Evolutionary conservation across 2,888 invertebrate species (phyloP), one percentile per base, ranked within the genome.

Genomic region (Oscheius sp.): DNA sequence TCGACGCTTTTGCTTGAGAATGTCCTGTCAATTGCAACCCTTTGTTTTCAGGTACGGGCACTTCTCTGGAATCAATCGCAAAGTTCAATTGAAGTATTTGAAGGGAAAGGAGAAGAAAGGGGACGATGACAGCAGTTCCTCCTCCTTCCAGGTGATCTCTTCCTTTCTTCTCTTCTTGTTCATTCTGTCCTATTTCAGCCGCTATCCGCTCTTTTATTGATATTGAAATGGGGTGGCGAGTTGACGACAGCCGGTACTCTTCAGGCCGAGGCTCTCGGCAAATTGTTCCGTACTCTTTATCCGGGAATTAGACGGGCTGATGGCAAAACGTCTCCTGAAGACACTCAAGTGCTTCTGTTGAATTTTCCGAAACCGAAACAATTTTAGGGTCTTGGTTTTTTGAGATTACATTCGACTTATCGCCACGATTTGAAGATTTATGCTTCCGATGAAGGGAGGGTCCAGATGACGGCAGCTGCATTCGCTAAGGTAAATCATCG

Each of bases 401-500:
- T 99, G 27, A 91, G 95, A 78, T 91, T 99, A 0, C 99, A 99
- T 90, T 97, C 97, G 9, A 99, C 99, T 0, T 99, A 96, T 90
- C 93, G 99, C 9, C 79, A 80, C 29, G 81, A 80, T 76, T 56
- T 83, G 70, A 82, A 83, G 63, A 99, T 99, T 85, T 99, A 99
- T 90, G 98, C 99, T 0, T 97, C 97, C 0, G 99, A 99, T 89
- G 99, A 99, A 89, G 99, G 99, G 1, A 92, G 99, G 72, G 99
- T 99, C 1, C 99, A 99, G 90, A 99, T 99, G 97, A 99, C 99
- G 0, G 99, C 99, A 0, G 99, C 99, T 0, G 99, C 99, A 1
- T 99, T 99, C 90, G 96, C 99, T 1, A 99, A 98, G 88, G 91
- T 91, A 6, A 29, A 52, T 25, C n/a, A 52, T 3, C 12, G n/a